A percentile compares a stretch with the other conserved stretches of the same genome.
Conservation (phyloP, 2,797 vertebrate species). For the Psittacula derbiana region DNA sequence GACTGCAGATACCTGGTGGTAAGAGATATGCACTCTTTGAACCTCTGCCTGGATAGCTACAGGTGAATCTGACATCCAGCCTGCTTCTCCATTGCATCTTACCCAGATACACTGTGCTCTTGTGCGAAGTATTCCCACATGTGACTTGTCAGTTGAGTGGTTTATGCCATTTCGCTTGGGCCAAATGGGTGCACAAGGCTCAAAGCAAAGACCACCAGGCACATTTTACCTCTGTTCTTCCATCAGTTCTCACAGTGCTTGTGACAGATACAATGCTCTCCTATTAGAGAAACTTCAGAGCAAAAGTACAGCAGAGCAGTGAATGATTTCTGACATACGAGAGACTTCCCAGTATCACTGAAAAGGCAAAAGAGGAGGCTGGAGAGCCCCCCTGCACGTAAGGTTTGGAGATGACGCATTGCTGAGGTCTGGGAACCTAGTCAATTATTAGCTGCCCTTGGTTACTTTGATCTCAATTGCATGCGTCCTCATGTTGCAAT, state of each 20-base stretch:
- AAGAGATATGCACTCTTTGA: neutral
- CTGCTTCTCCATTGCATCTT: neutral
- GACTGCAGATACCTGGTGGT: neutral
- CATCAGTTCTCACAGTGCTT: neutral
- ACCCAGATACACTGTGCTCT: neutral
- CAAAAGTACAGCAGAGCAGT: neutral
- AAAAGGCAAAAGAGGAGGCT: neutral
- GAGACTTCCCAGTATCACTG: neutral
- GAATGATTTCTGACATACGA: neutral
- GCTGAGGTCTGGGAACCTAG: neutral
- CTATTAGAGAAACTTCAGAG: neutral
- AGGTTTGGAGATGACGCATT: neutral
- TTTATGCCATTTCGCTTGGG: neutral
- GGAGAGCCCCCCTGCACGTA: fast-evolving
- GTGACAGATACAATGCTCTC: neutral
- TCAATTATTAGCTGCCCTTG: conserved; percentile 24
- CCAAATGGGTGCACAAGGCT: neutral
- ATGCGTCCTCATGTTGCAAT: neutral
- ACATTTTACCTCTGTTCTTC: neutral
- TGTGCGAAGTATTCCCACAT: neutral
- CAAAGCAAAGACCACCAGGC: neutral
- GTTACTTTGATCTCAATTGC: neutral
- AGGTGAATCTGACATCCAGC: neutral
- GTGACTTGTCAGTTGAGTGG: neutral
- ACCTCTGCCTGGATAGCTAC: neutral